Evolutionary conservation across 2,797 vertebrate species (phyloP), one percentile per base, ranked within the genome.

Genomic region (Danio aesculapii): DNA sequence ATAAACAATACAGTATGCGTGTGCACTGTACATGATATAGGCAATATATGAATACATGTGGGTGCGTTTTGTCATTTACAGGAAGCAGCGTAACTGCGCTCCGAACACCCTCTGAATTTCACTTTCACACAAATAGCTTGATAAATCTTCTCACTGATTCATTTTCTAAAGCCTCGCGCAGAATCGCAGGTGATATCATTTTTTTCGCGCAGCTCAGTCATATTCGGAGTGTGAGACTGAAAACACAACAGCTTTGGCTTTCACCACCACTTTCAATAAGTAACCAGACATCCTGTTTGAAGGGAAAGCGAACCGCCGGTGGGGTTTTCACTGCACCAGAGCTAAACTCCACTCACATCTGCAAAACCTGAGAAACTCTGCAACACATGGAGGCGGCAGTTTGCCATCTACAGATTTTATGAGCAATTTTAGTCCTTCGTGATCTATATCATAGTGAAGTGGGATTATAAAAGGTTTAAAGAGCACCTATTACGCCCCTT

Each of bases 281-380:
- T 88, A 93, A 92, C 91, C 92, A 85, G 75, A 86, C 91, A 92
- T 94, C 92, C 92, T 91, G 92, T 94, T 89, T 93, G 88, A 89
- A 91, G 88, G 89, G 90, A 92, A 90, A 90, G 88, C 86, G 86
- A 88, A 84, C 91, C 85, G 86, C 86, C 88, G 90, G 86, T 88
- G 90, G 91, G 91, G 79, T 82, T 92, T 93, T 92, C 90, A 91
- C 91, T 74, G 39, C 72, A 61, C 68, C 16, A 13, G 66, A 43
- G 64, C 59, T 79, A 49, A 86, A 85, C 88, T 90, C 46, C 88
- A 61, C 77, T 49, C 88, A 86, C 70, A 85, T 76, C 78, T 81
- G 81, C 72, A 85, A 87, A 88, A 86, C 73, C 86, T 73, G 49
- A 78, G 74, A 83, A 71, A 79, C 49, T 64, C 17, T 53, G 76